phyloP scores from a whole-genome alignment of 2,113 vertebrate species.

The Urocitellus parryii region DNA sequence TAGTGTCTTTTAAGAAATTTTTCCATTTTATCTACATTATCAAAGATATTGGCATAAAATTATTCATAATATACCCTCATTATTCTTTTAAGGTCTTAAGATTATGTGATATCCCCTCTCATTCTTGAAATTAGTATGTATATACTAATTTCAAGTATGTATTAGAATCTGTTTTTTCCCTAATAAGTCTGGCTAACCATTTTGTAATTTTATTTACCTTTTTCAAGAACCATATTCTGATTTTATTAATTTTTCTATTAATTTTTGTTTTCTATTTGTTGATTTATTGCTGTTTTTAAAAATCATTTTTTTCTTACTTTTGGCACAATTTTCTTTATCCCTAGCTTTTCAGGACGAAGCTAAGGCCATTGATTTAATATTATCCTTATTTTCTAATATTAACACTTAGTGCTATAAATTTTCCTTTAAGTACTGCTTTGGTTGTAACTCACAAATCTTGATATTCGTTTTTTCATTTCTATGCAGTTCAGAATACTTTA shows the following conservation, averaged over 20 bases:
- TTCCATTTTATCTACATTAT: not conserved
- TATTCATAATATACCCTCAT: not conserved
- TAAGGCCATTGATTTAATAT: not conserved
- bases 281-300: not conserved
- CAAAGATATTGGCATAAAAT: not conserved
- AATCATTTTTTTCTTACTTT: not conserved
- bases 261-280: not conserved
- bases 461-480: not conserved
- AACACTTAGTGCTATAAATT: not conserved
- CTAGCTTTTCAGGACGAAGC: not conserved
- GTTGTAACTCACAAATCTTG: not conserved
- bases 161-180: not conserved
- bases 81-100: not conserved
- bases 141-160: too few relatives aligned
- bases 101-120: not conserved
- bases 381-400: not conserved
- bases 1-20: not conserved
- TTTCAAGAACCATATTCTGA: not conserved
- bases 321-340: not conserved
- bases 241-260: not conserved
- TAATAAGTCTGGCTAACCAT: not conserved
- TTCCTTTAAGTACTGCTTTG: not conserved
- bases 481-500: not conserved
- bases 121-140: not conserved
- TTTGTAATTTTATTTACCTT: slow-evolving; percentile 4